These are phyloP conservation scores for Lutraria rhynchaena DNA, from an alignment of 1,140 invertebrate species.

Conservation along the genomic window DNA sequence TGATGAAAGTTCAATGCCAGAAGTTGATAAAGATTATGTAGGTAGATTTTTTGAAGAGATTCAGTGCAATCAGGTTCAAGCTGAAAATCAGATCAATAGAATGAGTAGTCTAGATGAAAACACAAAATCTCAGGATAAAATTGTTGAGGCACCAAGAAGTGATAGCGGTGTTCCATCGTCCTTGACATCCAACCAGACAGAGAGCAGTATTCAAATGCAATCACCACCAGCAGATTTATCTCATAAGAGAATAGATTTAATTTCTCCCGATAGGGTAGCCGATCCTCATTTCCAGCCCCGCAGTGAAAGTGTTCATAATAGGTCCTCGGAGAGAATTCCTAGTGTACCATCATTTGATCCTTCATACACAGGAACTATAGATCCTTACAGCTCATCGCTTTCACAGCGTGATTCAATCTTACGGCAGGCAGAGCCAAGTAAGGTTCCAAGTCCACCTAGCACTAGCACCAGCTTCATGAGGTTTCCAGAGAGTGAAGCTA, in stretches of 20 bases:
- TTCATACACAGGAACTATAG: constrained; percentile 48
- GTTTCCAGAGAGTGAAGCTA: constrained; percentile 73
- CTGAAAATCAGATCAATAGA: constrained; percentile 49
- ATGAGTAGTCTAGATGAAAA: constrained; percentile 65
- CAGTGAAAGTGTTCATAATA: constrained; percentile 57
- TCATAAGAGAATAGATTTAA: constrained; percentile 74
- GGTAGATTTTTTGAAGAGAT: constrained; percentile 62
- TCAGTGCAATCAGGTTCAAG: constrained; percentile 37
- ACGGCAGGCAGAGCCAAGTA: constrained; percentile 45
- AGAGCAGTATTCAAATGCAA: constrained; percentile 57
- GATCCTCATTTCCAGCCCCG: constrained; percentile 63
- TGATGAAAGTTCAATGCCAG: constrained; percentile 68
- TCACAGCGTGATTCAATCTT: constrained; percentile 44
- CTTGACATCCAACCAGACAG: constrained; percentile 61
- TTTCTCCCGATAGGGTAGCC: constrained; percentile 68
- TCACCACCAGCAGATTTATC: constrained; percentile 67
- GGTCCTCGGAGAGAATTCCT: constrained; percentile 66
- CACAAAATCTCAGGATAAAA: constrained; percentile 53
- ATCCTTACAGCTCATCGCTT: constrained; percentile 55
- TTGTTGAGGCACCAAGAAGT: constrained; percentile 57
- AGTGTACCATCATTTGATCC: constrained; percentile 58
- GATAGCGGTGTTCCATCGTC: constrained; percentile 59
- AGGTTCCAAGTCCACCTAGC: constrained; percentile 42
- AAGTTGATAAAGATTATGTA: constrained; percentile 76
- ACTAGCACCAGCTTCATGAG: constrained; percentile 68